Evolutionary conservation across 2,888 invertebrate genomes (phyloP).

Genomic region (Cyclophora albipunctata): DNA sequence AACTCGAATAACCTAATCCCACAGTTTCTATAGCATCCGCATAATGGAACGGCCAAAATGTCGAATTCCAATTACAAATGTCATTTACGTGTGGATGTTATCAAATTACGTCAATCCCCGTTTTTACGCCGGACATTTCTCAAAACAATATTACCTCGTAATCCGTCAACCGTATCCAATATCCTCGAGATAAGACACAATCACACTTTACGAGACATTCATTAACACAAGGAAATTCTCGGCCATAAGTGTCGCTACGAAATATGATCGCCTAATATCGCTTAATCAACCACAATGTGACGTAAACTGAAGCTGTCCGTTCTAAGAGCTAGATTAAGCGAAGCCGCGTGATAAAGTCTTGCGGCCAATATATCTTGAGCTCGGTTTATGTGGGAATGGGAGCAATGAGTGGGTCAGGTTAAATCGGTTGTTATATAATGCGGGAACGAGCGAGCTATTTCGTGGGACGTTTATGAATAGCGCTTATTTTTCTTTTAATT

Average conservation of each 20-base stretch:
- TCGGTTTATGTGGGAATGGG: conserved; percentile 15
- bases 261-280: conserved; percentile 53
- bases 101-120: no score
- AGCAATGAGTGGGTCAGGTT: conserved; percentile 28
- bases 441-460: conserved; percentile 54
- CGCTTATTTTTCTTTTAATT: conserved; percentile 74
- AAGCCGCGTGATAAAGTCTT: conserved; percentile 54
- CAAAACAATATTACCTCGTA: conserved; percentile 7
- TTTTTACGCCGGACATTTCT: neutral
- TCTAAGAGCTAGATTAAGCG: conserved; percentile 71
- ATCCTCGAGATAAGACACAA: conserved; percentile 17
- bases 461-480: conserved; percentile 69
- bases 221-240: conserved; percentile 36
- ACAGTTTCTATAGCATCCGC: no score
- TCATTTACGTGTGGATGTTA: no score
- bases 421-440: conserved; percentile 49
- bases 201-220: conserved; percentile 36
- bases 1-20: no score
- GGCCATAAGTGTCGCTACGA: conserved; percentile 43
- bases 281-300: conserved; percentile 50
- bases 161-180: conserved; percentile 10
- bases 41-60: no score
- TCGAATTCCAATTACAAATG: no score
- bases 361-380: conserved; percentile 38
- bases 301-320: conserved; percentile 49